A percentile compares a stretch with the other conserved stretches of the same genome.
Evolutionary conservation across 2,113 vertebrate genomes (phyloP).

Genomic region (Eublepharis macularius): DNA sequence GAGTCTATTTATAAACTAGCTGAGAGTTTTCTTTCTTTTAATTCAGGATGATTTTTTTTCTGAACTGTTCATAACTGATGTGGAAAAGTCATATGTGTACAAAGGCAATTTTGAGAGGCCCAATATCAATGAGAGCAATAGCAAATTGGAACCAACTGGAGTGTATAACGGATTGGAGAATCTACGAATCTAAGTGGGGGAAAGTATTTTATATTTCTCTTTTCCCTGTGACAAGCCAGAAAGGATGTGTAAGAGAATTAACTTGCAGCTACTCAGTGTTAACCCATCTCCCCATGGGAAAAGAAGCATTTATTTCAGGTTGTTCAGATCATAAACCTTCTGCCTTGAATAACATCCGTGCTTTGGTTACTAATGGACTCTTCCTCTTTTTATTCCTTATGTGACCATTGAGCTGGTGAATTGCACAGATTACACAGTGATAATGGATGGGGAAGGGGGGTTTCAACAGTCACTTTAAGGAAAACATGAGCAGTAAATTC

Average conservation of each 20-base stretch:
- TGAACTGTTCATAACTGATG: slow-evolving; percentile 12
- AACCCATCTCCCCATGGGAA: slow-evolving; percentile 35
- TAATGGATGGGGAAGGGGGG: slow-evolving; percentile 43
- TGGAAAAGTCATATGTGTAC: background rate
- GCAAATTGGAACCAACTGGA: background rate
- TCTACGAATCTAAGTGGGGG: background rate
- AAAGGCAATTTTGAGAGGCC: background rate
- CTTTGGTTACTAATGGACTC: slow-evolving; percentile 40
- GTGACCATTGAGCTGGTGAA: slow-evolving; percentile 47
- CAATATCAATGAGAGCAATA: background rate
- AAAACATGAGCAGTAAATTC: slow-evolving; percentile 46
- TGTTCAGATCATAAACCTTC: slow-evolving; percentile 54
- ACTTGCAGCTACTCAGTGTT: background rate
- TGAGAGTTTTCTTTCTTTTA: background rate
- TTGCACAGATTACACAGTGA: slow-evolving; percentile 42
- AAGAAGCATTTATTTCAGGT: slow-evolving; percentile 44
- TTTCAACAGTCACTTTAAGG: slow-evolving; percentile 50
- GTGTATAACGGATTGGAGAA: accelerated
- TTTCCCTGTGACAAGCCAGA: background rate
- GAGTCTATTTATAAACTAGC: background rate
- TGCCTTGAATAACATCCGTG: slow-evolving; percentile 39
- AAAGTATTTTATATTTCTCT: slow-evolving; percentile 7
- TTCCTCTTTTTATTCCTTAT: slow-evolving; percentile 35
- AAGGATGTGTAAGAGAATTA: slow-evolving; percentile 11
- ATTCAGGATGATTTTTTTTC: background rate